A percentile compares a stretch with the other conserved stretches of the same genome.
Evolutionary conservation across 2,113 vertebrate species (phyloP).

Genomic region (Rhea pennata): DNA sequence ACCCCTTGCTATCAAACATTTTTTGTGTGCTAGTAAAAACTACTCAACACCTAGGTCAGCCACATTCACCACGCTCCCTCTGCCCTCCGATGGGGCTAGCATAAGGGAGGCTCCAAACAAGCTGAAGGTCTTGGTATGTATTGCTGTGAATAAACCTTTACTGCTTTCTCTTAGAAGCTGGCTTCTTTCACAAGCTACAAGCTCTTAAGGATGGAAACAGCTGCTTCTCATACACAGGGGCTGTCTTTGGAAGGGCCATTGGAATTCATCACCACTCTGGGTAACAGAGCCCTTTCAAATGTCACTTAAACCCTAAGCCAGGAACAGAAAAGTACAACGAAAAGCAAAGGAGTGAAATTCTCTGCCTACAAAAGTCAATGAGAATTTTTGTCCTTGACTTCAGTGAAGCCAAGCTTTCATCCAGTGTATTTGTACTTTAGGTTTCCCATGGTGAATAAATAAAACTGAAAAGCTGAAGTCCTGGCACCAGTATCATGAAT

Average conservation of each 20-base stretch:
- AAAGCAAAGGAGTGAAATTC: conserved; percentile 23
- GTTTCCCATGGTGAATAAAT: conserved; percentile 57
- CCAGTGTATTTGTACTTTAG: conserved; percentile 32
- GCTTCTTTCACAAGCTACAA: neutral
- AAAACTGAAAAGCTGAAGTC: conserved; percentile 4
- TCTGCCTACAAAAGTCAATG: conserved; percentile 39
- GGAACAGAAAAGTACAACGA: conserved; percentile 17
- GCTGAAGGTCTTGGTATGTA: neutral
- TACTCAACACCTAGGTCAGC: neutral
- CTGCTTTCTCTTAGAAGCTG: accelerated
- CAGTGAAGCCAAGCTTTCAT: conserved; percentile 22
- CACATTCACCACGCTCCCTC: neutral
- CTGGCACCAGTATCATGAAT: conserved; percentile 38
- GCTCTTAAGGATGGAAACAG: conserved; percentile 4
- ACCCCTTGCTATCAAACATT: neutral
- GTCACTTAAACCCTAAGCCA: conserved; percentile 17
- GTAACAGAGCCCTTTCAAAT: conserved; percentile 13
- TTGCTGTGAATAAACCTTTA: neutral
- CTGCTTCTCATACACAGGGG: conserved; percentile 1
- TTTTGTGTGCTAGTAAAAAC: neutral
- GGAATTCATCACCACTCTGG: neutral
- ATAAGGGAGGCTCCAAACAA: neutral
- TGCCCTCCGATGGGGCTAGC: neutral
- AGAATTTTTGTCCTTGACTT: conserved; percentile 37
- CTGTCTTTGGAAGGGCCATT: neutral